Base-by-base conservation (phyloP, 2,113 vertebrate genomes). In the Potamarius usumacintae region DNA sequence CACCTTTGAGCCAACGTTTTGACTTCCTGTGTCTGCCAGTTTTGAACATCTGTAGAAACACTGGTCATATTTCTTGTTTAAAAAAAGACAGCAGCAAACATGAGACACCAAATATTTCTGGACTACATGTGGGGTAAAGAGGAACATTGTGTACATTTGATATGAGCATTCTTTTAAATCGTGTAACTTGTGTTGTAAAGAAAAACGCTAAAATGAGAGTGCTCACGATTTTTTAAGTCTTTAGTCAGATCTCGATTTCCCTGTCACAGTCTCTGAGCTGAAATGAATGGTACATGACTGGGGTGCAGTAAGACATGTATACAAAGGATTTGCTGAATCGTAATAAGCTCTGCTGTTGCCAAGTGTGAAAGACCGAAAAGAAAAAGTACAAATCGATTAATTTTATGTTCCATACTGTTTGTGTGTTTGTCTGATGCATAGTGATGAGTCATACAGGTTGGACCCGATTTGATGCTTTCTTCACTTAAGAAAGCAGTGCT, bases 401-500 rank as follows among this genome's bases (percentile, higher is more conserved):
- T 67, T 77, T 83, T 48, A 65, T 88, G 53, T 74, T 10, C 25
- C 15, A 50, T 85, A 55, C 22, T 30, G 48, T 81, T 62, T 27
- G 5, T 25, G 42, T 53, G 11, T 83, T 12, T 53, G 72, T 14
- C 20, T 77, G 65, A 18, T 58, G n/a, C 2, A 0, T 34, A 20
- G 17, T 52, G 57, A 9, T 14, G 69, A 82, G 48, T 58, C 25
- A 0, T 78, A n/a, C 30, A 85, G 50, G 48, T 82, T 81, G 18
- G 50, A 77, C 67, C 55, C 12, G 77, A 53, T 76, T 34, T 78
- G 69, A 76, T 84, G 63, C 60, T 76, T 48, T 74, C 60, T 78
- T 76, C 50, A 52, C 22, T 63, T 11, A 30, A 27, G 72, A 63
- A 58, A 78, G 42, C 30, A 85, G 72, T 52, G 72, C 25, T 63